A percentile compares a stretch with the other conserved stretches of the same genome.
These are phyloP conservation scores for Cyrtodaria siliqua DNA, from an alignment of 2,888 invertebrate species.

Conservation along the genomic window DNA sequence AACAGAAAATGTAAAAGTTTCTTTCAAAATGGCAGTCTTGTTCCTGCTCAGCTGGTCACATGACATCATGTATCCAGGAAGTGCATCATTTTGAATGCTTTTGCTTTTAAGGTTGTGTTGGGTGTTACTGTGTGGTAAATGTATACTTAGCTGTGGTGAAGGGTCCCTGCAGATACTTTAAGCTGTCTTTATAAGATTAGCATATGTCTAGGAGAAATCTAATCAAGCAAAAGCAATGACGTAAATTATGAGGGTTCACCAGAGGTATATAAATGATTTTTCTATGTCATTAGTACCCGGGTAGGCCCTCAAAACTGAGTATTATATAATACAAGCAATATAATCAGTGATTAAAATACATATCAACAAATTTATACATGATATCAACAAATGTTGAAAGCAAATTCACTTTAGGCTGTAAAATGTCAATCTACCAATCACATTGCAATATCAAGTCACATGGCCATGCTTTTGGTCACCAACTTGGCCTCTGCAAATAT, in stretches of 20 bases:
- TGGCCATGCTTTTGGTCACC: constrained; percentile 68
- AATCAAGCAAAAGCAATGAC: constrained; percentile 36
- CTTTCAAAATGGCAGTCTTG: constrained; percentile 45
- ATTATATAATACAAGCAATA: constrained; percentile 55
- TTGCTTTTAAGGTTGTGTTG: constrained; percentile 43
- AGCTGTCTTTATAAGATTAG: constrained; percentile 60
- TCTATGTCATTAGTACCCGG: constrained; percentile 3
- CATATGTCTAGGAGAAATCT: constrained; percentile 62
- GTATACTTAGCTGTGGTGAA: constrained; percentile 40
- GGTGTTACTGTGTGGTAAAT: constrained; percentile 41
- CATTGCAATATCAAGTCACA: constrained; percentile 54
- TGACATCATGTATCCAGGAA: constrained; percentile 60
- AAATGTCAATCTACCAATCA: constrained; percentile 48
- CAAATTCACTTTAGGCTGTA: constrained; percentile 43
- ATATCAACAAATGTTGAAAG: constrained; percentile 54
- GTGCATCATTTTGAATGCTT: constrained; percentile 56
- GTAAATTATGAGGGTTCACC: too few species aligned
- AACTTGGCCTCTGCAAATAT: constrained; percentile 62
- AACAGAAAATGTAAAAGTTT: neutral
- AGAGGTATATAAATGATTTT: too few species aligned
- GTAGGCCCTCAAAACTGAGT: constrained; percentile 46
- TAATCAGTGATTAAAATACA: constrained; percentile 54
- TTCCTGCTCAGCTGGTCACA: constrained; percentile 55
- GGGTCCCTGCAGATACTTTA: constrained; percentile 55
- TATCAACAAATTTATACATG: constrained; percentile 52